A percentile compares a stretch with the other conserved stretches of the same genome.
Conservation (phyloP, 1,140 invertebrate species). For the Diuraphis noxia region DNA sequence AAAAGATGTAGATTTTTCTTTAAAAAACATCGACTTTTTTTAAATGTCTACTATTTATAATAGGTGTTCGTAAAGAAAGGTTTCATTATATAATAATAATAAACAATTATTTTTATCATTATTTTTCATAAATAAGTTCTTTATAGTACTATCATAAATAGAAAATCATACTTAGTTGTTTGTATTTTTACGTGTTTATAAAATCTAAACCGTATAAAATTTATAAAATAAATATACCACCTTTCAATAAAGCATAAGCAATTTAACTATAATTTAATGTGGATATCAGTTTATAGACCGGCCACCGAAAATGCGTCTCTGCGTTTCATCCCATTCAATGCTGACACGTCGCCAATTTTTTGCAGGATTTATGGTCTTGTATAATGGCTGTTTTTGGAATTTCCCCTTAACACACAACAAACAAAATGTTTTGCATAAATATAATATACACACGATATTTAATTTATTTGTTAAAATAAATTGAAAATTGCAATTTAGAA, state of each 20-base stretch:
- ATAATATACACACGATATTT: neutral
- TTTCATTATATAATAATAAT: no score
- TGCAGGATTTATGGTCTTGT: neutral
- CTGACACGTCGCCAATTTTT: slow-evolving; percentile 39
- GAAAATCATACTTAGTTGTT: no score
- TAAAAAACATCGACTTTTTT: no score
- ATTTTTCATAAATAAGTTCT: no score
- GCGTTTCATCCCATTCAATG: slow-evolving; percentile 25
- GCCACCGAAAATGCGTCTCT: slow-evolving; percentile 41
- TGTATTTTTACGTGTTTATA: neutral
- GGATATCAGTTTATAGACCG: neutral
- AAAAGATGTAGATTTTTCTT: no score
- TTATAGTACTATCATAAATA: no score
- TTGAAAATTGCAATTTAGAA: neutral
- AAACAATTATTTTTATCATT: no score
- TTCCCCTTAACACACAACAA: slow-evolving; percentile 10
- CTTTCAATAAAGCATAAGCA: neutral
- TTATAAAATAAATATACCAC: neutral
- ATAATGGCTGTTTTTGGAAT: neutral
- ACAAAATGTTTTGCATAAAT: neutral
- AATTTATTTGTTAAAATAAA: neutral
- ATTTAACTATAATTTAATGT: neutral
- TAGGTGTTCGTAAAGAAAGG: no score
- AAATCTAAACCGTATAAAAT: neutral
- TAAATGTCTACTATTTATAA: no score